Conservation (phyloP, 2,888 invertebrate genomes). For the Molanna angustata region DNA sequence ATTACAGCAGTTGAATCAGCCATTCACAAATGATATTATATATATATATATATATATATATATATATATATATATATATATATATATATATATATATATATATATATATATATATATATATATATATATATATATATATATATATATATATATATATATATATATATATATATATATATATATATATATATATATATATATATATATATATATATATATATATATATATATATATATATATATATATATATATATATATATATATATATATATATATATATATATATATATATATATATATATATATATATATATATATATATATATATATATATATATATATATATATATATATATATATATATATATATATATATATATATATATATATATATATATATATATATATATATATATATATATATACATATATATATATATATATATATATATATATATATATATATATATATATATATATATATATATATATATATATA, state of each 20-base stretch:
- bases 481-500: too few species aligned
- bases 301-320: background rate
- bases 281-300: background rate
- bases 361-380: background rate
- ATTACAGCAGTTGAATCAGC: too few species aligned
- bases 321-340: background rate
- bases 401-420: constrained; percentile 1
- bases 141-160: background rate
- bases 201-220: background rate
- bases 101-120: background rate
- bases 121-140: background rate
- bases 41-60: background rate
- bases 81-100: background rate
- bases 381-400: background rate
- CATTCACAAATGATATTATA: background rate
- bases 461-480: too few species aligned
- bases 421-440: constrained; percentile 9
- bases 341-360: background rate
- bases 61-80: background rate
- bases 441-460: constrained; percentile 1
- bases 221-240: background rate
- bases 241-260: background rate
- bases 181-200: background rate
- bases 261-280: background rate
- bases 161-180: background rate